These are phyloP conservation scores for Furcifer pardalis DNA, from an alignment of 2,797 vertebrate genomes.

Conservation along the genomic window DNA sequence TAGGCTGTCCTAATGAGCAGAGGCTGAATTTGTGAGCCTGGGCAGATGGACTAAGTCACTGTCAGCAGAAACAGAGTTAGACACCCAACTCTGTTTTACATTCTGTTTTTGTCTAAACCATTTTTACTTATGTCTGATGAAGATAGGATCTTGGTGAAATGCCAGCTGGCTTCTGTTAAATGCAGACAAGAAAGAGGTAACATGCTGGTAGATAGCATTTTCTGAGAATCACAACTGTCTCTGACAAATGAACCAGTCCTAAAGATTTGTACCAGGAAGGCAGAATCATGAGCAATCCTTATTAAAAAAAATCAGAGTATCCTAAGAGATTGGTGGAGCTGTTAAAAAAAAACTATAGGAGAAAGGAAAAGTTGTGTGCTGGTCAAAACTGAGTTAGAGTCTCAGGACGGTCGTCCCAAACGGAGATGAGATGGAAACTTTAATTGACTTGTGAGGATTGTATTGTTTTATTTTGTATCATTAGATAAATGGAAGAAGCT, in stretches of 20 bases:
- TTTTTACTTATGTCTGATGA: neutral
- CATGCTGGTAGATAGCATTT: neutral
- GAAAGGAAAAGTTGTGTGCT: neutral
- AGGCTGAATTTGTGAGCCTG: neutral
- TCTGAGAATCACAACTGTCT: neutral
- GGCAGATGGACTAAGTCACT: conserved; percentile 31
- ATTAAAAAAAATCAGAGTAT: neutral
- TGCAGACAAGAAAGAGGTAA: neutral
- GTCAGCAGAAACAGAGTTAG: neutral
- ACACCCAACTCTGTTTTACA: neutral
- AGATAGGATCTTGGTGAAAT: neutral
- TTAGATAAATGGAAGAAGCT: neutral
- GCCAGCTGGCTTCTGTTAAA: conserved; percentile 18
- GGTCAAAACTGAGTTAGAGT: neutral
- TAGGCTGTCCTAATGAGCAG: neutral
- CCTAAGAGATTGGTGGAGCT: neutral
- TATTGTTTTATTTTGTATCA: neutral
- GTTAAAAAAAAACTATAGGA: neutral
- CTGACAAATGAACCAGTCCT: neutral
- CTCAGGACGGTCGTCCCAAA: neutral
- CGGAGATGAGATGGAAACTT: neutral
- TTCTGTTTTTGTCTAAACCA: neutral
- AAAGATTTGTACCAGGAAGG: neutral
- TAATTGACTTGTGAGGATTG: neutral
- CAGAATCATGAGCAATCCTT: neutral